phyloP scores from a whole-genome alignment of 2,888 invertebrate genomes.

The Petrolisthes cinctipes region DNA sequence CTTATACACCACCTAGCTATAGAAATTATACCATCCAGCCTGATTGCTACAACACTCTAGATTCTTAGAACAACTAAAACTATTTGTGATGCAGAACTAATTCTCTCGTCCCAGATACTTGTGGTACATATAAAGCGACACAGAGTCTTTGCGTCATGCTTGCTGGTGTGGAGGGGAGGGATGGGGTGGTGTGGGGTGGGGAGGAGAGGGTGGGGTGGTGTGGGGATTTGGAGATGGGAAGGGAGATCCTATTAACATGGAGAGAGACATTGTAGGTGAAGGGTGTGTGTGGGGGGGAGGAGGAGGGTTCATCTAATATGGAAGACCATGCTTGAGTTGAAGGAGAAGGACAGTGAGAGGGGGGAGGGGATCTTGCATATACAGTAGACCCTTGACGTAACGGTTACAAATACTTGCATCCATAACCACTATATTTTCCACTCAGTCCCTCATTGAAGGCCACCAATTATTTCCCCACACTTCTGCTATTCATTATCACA shows the following conservation, averaged over 20 bases:
- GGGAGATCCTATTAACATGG: neutral
- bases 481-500: too few species aligned
- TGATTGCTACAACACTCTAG: too few species aligned
- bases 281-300: neutral
- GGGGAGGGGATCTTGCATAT: neutral
- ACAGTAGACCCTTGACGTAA: too few species aligned
- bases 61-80: too few species aligned
- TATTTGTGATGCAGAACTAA: neutral
- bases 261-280: neutral
- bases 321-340: too few species aligned
- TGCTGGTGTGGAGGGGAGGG: constrained; percentile 33
- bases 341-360: neutral
- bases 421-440: too few species aligned
- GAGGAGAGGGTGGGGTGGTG: neutral
- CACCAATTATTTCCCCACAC: too few species aligned
- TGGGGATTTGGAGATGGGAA: neutral
- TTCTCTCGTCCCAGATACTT: neutral
- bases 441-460: too few species aligned
- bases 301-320: too few species aligned
- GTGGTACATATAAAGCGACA: constrained; percentile 33
- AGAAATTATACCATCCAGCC: too few species aligned
- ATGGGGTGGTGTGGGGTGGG: constrained; percentile 4
- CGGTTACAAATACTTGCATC: too few species aligned
- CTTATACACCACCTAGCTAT: too few species aligned
- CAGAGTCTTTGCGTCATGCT: constrained; percentile 26